Evolutionary conservation across 2,113 vertebrate genomes (phyloP).

Genomic region (Lutjanus erythropterus): DNA sequence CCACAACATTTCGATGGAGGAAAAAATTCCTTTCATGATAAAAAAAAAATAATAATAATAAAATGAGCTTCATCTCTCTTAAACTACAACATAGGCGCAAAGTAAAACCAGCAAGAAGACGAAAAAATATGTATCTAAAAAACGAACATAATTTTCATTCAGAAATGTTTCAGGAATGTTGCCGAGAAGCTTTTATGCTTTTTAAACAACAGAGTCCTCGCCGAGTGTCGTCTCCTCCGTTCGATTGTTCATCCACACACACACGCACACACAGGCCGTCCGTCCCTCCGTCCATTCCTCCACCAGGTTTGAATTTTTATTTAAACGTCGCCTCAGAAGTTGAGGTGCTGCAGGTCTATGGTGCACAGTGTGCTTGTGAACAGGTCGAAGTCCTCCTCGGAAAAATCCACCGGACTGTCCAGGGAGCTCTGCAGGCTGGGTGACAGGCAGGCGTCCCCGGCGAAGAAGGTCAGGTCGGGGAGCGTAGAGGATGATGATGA

Average conservation of each 20-base stretch:
- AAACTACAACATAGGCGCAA: constrained; percentile 43
- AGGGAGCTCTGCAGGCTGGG: constrained; percentile 86
- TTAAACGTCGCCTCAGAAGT: constrained; percentile 82
- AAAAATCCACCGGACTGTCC: constrained; percentile 91
- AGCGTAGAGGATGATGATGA: constrained; percentile 74
- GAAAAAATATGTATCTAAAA: constrained; percentile 19
- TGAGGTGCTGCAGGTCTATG: constrained; percentile 91
- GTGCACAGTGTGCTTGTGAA: constrained; percentile 94
- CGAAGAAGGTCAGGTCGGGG: constrained; percentile 88
- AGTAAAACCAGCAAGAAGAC: constrained; percentile 44
- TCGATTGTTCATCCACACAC: constrained; percentile 60
- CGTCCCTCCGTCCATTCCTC: not conserved
- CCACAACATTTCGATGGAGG: constrained; percentile 64
- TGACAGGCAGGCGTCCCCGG: constrained; percentile 88
- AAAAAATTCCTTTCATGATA: constrained; percentile 48
- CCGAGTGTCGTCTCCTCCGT: constrained; percentile 18
- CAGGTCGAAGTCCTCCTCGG: constrained; percentile 94
- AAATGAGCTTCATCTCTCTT: constrained; percentile 20
- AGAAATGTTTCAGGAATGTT: constrained; percentile 79
- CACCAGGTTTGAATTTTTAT: not conserved
- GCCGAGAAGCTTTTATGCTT: constrained; percentile 62
- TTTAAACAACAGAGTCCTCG: constrained; percentile 25
- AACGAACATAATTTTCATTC: constrained; percentile 41
- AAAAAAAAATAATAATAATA: constrained; percentile 12
- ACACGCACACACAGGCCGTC: constrained; percentile 23